Base-by-base conservation (phyloP, 2,888 invertebrate genomes). In the Melipona beecheii region DNA sequence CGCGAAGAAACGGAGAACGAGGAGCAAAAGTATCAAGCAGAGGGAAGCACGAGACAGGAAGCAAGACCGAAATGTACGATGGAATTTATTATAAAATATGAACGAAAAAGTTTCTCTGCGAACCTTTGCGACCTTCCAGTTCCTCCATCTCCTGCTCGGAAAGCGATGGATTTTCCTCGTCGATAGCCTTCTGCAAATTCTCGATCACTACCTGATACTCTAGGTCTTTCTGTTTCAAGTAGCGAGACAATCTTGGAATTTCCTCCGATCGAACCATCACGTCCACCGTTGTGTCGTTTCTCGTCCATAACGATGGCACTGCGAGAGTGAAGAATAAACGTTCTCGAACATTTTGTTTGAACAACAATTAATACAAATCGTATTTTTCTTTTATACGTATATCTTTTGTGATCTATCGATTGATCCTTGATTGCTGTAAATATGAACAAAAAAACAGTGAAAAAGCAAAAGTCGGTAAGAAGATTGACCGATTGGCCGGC, bases 101-200 rank as follows among this genome's bases (percentile, higher is more conserved):
- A 4, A 24, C 31, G 21, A 4, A n/a, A 3, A 3, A 21, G 21
- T 13, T 74, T 24, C 89, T 31, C 89, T 76, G 24, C 90, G 64
- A 90, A 94, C 94, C 94, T 91, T 97, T 96, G 90, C 97, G 96
- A 72, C 97, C 95, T 90, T 96, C 96, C 64, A 96, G 93, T 92
- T 97, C 97, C 78, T 96, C 96, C 91, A 96, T 96, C 80, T 96
- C 96, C 24, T 96, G 94, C 4, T 96, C 95, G 0, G 93, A 89
- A 4, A 92, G 92, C 4, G 84, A 24, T 68, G 97, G 97, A 94
- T 98, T 98, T 95, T 98, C 98, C 85, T 96, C 96, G 89, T 98
- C 96, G 84, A 98, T 98, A 70, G 97, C 97, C 90, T 95, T 95
- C 94, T 98, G 98, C 73, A 98, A 94, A 94, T 98, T 97, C 72